These are phyloP conservation scores for Tricholauxania praeusta DNA, from an alignment of 2,888 invertebrate genomes.

Conservation along the genomic window DNA sequence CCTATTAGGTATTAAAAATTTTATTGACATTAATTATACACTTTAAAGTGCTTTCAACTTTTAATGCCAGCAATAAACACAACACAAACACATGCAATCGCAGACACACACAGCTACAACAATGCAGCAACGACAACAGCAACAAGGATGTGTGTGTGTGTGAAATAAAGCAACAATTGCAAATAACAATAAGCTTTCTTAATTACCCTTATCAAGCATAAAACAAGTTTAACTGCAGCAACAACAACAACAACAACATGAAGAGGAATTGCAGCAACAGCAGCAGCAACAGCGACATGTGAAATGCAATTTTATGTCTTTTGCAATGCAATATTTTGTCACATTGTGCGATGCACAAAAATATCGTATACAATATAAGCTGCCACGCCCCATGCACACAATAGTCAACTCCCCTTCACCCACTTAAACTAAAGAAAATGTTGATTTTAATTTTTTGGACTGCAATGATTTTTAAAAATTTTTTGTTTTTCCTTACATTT, in stretches of 20 bases:
- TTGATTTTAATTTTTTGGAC: no score
- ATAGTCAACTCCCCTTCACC: no score
- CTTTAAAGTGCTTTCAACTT: not conserved
- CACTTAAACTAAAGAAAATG: no score
- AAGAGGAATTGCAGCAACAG: not conserved
- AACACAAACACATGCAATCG: no score
- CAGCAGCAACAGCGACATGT: not conserved
- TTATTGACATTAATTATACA: no score
- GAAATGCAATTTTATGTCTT: slow-evolving; percentile 9
- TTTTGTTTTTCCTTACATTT: no score
- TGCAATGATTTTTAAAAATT: no score
- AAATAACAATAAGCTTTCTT: slow-evolving; percentile 4
- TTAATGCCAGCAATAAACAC: not conserved
- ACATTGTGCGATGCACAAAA: no score
- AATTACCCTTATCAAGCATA: slow-evolving; percentile 43
- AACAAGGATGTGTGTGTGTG: not conserved
- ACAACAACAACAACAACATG: slow-evolving; percentile 5
- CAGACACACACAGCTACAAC: no score
- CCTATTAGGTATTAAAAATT: no score
- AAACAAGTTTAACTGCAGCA: slow-evolving; percentile 36
- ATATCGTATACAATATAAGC: no score
- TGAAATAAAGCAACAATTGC: not conserved
- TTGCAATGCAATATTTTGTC: slow-evolving; percentile 2
- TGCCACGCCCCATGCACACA: no score
- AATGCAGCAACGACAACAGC: not conserved